phyloP scores from a whole-genome alignment of 1,140 invertebrate species.

The Temnothorax longispinosus region DNA sequence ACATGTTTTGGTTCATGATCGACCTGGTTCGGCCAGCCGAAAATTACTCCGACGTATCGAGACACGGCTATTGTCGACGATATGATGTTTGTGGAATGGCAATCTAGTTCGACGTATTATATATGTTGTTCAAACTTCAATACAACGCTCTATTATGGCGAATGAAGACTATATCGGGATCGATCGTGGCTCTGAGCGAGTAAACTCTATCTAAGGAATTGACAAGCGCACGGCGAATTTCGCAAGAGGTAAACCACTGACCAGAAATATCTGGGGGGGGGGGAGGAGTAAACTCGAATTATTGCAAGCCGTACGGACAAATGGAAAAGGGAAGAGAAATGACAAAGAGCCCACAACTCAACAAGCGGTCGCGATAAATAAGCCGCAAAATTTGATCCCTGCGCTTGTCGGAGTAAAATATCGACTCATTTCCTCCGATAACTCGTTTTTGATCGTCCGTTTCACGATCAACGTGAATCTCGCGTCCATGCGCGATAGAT shows the following conservation, averaged over 20 bases:
- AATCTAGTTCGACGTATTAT: slow-evolving; percentile 50
- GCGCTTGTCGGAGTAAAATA: slow-evolving; percentile 47
- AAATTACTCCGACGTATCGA: slow-evolving; percentile 50
- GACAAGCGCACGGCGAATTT: slow-evolving; percentile 39
- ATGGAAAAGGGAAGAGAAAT: slow-evolving; percentile 39
- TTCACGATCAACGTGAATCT: slow-evolving; percentile 37
- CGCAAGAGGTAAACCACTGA: slow-evolving; percentile 32
- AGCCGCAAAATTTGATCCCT: slow-evolving; percentile 54
- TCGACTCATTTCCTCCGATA: slow-evolving; percentile 53
- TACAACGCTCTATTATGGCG: neutral
- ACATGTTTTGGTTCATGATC: neutral
- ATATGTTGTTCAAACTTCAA: slow-evolving; percentile 24
- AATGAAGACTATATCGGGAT: slow-evolving; percentile 19
- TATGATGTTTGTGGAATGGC: slow-evolving; percentile 36
- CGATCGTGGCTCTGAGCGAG: slow-evolving; percentile 17
- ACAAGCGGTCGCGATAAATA: slow-evolving; percentile 53
- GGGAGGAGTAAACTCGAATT: slow-evolving; percentile 27
- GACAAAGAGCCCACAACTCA: slow-evolving; percentile 41
- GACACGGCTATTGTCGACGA: slow-evolving; percentile 19
- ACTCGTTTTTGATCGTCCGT: slow-evolving; percentile 44
- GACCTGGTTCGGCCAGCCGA: neutral
- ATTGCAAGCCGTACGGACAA: slow-evolving; percentile 41
- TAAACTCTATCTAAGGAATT: slow-evolving; percentile 37
- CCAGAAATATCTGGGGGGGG: slow-evolving; percentile 21
- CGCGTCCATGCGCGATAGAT: slow-evolving; percentile 22